These are phyloP conservation scores for Formica exsecta DNA, from an alignment of 1,140 invertebrate genomes.

Conservation along the genomic window DNA sequence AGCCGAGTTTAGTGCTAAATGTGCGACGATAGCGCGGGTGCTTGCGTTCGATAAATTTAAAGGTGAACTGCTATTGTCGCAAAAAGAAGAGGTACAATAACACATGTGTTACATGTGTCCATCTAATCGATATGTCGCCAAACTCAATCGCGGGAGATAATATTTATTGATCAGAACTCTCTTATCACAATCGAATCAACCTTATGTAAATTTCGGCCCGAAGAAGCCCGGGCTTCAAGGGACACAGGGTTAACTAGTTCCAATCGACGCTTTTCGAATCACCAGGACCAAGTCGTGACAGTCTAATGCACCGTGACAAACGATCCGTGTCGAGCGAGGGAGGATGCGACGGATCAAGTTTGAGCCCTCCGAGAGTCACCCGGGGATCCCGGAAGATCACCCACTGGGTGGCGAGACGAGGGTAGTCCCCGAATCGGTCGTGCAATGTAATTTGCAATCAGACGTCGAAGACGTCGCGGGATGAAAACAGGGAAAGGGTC, in stretches of 20 bases:
- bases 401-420: background rate
- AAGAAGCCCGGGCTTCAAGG: background rate
- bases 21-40: slow-evolving; percentile 13
- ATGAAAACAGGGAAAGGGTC: slow-evolving; percentile 63
- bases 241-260: slow-evolving; percentile 23
- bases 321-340: slow-evolving; percentile 1
- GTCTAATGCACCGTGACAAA: slow-evolving; percentile 59
- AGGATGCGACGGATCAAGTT: slow-evolving; percentile 39
- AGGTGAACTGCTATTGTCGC: background rate
- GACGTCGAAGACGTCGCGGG: slow-evolving; percentile 56
- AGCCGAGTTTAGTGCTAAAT: slow-evolving; percentile 39
- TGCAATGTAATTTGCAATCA: slow-evolving; percentile 74
- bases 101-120: background rate
- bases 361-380: slow-evolving; percentile 43
- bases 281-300: slow-evolving; percentile 36
- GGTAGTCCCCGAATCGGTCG: background rate
- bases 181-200: background rate
- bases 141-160: background rate
- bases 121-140: background rate
- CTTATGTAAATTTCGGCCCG: background rate
- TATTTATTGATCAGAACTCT: background rate
- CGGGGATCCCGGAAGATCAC: slow-evolving; percentile 54
- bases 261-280: slow-evolving; percentile 20
- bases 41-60: slow-evolving; percentile 56
- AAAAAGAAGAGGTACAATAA: background rate